Conservation (phyloP, 1,140 invertebrate genomes). For the Trigoniulus corallinus region DNA sequence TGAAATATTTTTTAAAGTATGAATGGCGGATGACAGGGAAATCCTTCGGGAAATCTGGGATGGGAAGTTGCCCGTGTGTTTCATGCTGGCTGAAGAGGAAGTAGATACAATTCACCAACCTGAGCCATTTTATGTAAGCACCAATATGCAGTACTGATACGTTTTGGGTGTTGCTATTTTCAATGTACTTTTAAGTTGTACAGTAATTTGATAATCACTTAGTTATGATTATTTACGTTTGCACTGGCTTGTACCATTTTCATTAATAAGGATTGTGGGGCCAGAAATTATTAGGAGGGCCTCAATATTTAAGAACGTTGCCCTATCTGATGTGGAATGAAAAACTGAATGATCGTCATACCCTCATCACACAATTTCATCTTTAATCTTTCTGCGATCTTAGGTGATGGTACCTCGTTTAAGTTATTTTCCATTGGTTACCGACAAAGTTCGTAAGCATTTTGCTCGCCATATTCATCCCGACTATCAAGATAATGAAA, state of each 20-base stretch:
- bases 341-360: no score
- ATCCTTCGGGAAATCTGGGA: constrained; percentile 89
- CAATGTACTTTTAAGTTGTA: neutral
- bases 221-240: no score
- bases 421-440: constrained; percentile 89
- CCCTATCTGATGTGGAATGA: no score
- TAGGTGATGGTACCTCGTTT: constrained; percentile 84
- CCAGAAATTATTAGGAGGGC: no score
- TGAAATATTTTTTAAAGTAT: no score
- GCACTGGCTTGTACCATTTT: no score
- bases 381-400: no score
- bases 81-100: constrained; percentile 72
- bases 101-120: constrained; percentile 69
- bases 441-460: constrained; percentile 86
- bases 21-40: constrained; percentile 88
- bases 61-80: constrained; percentile 79
- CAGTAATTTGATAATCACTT: constrained; percentile 20
- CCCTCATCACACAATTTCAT: no score
- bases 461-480: constrained; percentile 64
- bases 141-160: neutral
- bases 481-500: constrained; percentile 66
- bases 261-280: no score
- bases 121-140: constrained; percentile 62
- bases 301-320: no score
- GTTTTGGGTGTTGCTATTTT: neutral